Conservation (phyloP, 2,888 invertebrate species). For the Rhagonycha fulva region DNA sequence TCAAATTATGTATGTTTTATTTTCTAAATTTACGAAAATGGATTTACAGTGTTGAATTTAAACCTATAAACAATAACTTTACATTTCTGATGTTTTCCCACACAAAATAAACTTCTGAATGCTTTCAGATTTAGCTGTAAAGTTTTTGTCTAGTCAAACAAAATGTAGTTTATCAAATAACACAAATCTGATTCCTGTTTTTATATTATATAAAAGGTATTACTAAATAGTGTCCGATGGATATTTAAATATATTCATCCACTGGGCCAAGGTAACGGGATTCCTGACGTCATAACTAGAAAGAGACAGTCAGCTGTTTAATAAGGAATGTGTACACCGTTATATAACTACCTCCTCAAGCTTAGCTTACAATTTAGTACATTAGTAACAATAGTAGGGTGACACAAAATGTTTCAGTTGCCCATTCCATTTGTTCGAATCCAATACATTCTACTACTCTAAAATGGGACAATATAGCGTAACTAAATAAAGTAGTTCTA, state of each 20-base stretch:
- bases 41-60: not conserved
- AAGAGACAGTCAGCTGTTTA: conserved; percentile 47
- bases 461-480: not conserved
- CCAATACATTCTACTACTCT: not conserved
- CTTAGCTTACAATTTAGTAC: conserved; percentile 19
- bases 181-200: not conserved
- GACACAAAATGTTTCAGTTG: conserved; percentile 8
- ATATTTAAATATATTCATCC: conserved; percentile 26
- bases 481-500: not conserved
- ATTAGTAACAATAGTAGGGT: conserved; percentile 10
- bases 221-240: conserved; percentile 10
- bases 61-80: not conserved
- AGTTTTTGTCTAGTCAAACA: not conserved
- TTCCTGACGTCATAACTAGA: conserved; percentile 44
- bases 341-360: conserved; percentile 38
- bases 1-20: not conserved
- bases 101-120: not conserved
- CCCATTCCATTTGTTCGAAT: not conserved
- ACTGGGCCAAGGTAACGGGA: conserved; percentile 51
- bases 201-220: not conserved
- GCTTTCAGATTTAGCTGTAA: not conserved
- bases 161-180: not conserved
- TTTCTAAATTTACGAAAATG: not conserved
- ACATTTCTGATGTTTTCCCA: not conserved
- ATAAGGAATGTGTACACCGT: conserved; percentile 50